These are phyloP conservation scores for Drosophila neotestacea DNA, from an alignment of 2,888 invertebrate species.

Conservation along the genomic window DNA sequence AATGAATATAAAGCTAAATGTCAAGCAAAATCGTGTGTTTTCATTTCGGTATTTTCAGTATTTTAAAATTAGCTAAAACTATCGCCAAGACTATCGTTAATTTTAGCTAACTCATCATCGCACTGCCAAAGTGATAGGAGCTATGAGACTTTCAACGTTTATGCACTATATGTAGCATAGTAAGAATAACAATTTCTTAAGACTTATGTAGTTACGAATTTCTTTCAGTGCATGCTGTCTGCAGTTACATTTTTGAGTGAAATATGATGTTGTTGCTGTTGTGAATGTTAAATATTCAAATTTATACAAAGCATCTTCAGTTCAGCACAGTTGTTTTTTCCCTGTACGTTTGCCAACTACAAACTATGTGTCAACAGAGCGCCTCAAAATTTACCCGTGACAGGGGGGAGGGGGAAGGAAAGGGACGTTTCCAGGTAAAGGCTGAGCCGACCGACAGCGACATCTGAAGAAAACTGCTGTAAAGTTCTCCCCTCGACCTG, in stretches of 20 bases:
- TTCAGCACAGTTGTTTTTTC: slow-evolving; percentile 51
- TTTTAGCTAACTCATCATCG: too few relatives aligned
- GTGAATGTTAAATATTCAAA: slow-evolving; percentile 73
- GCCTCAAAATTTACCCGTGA: slow-evolving; percentile 12
- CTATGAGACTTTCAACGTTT: too few relatives aligned
- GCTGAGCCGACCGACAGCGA: slow-evolving; percentile 53
- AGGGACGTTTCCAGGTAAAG: slow-evolving; percentile 37
- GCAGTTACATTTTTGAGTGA: slow-evolving; percentile 37
- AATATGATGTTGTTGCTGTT: slow-evolving; percentile 40
- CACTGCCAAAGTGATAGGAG: too few relatives aligned
- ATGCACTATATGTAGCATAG: too few relatives aligned
- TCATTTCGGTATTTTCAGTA: too few relatives aligned
- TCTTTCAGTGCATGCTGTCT: slow-evolving; percentile 23
- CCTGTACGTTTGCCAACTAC: slow-evolving; percentile 63
- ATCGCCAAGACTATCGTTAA: too few relatives aligned
- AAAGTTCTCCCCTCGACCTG: slow-evolving; percentile 15
- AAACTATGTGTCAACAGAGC: slow-evolving; percentile 75
- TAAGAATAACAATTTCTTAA: not conserved
- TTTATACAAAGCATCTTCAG: slow-evolving; percentile 78
- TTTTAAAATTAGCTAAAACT: too few relatives aligned
- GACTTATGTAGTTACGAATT: slow-evolving; percentile 2
- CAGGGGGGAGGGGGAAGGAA: not conserved
- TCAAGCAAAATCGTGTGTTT: slow-evolving; percentile 48
- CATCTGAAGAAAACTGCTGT: slow-evolving; percentile 59
- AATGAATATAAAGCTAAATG: slow-evolving; percentile 81